Conservation (phyloP, 64 coral and sea anemone genomes). For the Astreopora myriophthalma region DNA sequence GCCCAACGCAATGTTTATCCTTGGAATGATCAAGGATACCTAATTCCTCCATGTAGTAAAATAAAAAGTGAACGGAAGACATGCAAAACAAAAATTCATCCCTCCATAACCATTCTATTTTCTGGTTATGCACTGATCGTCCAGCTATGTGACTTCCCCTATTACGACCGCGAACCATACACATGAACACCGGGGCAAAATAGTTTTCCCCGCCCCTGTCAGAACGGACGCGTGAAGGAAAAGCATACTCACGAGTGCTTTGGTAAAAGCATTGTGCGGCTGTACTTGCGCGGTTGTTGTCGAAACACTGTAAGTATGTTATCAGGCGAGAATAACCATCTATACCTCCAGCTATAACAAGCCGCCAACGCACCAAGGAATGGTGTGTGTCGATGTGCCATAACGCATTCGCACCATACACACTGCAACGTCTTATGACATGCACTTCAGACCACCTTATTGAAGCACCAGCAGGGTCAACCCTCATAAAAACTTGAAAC, state of each 20-base stretch:
- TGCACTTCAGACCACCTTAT: not conserved
- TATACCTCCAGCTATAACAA: constrained; percentile 22
- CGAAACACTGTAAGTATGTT: not conserved
- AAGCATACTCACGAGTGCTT: not conserved
- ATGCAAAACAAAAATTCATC: not conserved
- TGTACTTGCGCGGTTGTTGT: not conserved
- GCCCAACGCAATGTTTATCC: not conserved
- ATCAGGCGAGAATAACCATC: not conserved
- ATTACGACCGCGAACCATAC: not conserved
- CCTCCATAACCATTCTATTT: constrained; percentile 11
- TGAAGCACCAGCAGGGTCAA: too few species aligned
- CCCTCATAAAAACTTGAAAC: too few species aligned
- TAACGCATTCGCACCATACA: constrained; percentile 1
- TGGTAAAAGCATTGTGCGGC: not conserved
- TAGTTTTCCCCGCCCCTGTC: not conserved
- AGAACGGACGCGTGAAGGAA: not conserved
- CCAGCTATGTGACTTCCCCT: constrained; percentile 8
- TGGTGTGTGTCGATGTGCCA: constrained; percentile 50
- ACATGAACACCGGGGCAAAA: not conserved
- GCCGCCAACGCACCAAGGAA: constrained; percentile 15
- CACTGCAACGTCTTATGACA: not conserved
- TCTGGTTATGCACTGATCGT: not conserved
- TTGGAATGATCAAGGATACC: not conserved
- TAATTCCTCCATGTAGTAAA: not conserved
- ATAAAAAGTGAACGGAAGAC: not conserved